phyloP scores from a whole-genome alignment of 37 sponge, comb jelly and placozoan genomes.

The Crambe crambe region DNA sequence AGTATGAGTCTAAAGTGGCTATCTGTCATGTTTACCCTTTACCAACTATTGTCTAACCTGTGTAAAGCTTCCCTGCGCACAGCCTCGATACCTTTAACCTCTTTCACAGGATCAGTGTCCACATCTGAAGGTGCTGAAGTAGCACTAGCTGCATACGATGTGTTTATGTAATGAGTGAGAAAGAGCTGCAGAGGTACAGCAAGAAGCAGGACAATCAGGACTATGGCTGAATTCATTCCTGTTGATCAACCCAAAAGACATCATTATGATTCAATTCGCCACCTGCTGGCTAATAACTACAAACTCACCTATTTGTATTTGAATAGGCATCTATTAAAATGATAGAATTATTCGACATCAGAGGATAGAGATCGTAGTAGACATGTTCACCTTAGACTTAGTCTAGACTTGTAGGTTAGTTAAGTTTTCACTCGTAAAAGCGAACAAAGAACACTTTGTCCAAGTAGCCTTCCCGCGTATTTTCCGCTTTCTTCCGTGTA shows the following conservation, averaged over 20 bases:
- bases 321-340: too few species aligned
- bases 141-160: neutral
- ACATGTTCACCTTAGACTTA: too few species aligned
- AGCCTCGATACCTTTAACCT: neutral
- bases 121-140: neutral
- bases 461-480: too few species aligned
- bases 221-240: slow-evolving; percentile 56
- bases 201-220: slow-evolving; percentile 50
- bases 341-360: too few species aligned
- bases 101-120: neutral
- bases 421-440: too few species aligned
- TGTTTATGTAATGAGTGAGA: slow-evolving; percentile 36
- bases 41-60: too few species aligned
- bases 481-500: neutral
- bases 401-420: too few species aligned
- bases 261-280: neutral
- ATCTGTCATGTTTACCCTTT: too few species aligned
- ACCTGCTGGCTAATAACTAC: neutral
- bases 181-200: slow-evolving; percentile 67
- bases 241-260: neutral
- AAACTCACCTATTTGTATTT: too few species aligned
- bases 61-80: slow-evolving; percentile 18
- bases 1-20: too few species aligned
- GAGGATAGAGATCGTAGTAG: too few species aligned
- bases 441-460: too few species aligned